Evolutionary conservation across 2,888 invertebrate genomes (phyloP).

Genomic region (Cerastoderma edule): DNA sequence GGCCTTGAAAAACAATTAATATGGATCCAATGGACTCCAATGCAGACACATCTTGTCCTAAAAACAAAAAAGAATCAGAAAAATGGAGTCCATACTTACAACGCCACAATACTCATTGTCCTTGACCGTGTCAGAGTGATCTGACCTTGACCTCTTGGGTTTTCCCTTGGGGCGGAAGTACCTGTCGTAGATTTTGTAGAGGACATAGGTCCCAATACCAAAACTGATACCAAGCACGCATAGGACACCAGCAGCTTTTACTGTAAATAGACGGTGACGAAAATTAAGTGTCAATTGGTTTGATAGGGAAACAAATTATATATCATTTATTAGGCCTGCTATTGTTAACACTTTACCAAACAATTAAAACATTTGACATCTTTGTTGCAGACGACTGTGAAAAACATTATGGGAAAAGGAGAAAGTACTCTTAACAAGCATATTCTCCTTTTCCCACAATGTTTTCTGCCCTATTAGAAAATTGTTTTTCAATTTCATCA

Average conservation of each 20-base stretch:
- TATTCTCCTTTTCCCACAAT: neutral
- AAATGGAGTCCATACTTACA: constrained; percentile 25
- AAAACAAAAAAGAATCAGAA: neutral
- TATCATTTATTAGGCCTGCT: neutral
- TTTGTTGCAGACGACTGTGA: neutral
- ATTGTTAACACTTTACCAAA: neutral
- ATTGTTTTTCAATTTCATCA: no score
- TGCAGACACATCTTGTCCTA: neutral
- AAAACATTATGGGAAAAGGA: neutral
- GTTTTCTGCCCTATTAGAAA: no score
- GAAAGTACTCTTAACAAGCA: neutral
- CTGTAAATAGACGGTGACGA: constrained; percentile 71
- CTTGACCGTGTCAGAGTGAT: constrained; percentile 13
- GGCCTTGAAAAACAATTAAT: neutral
- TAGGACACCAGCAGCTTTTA: constrained; percentile 83
- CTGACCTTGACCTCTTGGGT: constrained; percentile 30
- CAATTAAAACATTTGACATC: neutral
- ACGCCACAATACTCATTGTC: constrained; percentile 36
- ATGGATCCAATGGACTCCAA: neutral
- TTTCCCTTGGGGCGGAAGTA: constrained; percentile 39
- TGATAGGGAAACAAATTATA: neutral
- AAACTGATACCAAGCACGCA: constrained; percentile 83
- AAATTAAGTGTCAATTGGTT: neutral
- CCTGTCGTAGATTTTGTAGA: constrained; percentile 82
- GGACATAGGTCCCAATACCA: constrained; percentile 82